phyloP scores from a whole-genome alignment of 1,140 invertebrate genomes.

The Diabrotica virgifera region DNA sequence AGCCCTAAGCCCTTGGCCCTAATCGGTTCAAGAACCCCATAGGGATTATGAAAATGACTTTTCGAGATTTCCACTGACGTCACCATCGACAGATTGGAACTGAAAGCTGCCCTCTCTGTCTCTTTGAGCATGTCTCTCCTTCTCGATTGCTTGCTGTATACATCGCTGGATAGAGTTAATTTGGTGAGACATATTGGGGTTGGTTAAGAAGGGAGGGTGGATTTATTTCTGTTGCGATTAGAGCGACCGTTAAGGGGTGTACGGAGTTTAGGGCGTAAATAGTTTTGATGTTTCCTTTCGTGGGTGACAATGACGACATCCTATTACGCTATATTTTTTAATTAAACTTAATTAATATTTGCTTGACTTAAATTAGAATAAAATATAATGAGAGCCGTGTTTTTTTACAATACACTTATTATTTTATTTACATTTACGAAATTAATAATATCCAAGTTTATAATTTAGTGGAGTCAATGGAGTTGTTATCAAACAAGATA shows the following conservation, averaged over 20 bases:
- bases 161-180: not conserved
- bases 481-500: too few relatives aligned
- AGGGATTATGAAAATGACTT: slow-evolving; percentile 2
- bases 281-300: not conserved
- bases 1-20: slow-evolving; percentile 1
- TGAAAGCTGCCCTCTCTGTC: not conserved
- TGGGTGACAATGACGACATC: not conserved
- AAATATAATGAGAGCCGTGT: too few relatives aligned
- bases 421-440: too few relatives aligned
- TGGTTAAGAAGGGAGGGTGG: slow-evolving; percentile 1
- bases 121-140: not conserved
- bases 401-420: too few relatives aligned
- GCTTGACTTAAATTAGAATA: too few relatives aligned
- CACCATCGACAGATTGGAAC: slow-evolving; percentile 1
- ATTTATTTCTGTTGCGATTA: not conserved
- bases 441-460: too few relatives aligned
- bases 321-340: too few relatives aligned
- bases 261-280: slow-evolving; percentile 2
- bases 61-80: slow-evolving; percentile 1
- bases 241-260: not conserved
- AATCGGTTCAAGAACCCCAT: slow-evolving; percentile 1
- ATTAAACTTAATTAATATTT: too few relatives aligned
- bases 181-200: slow-evolving; percentile 1
- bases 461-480: too few relatives aligned
- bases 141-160: not conserved